A percentile compares a stretch with the other conserved stretches of the same genome.
Evolutionary conservation across 2,113 vertebrate species (phyloP).

Genomic region (Mus musculus): DNA sequence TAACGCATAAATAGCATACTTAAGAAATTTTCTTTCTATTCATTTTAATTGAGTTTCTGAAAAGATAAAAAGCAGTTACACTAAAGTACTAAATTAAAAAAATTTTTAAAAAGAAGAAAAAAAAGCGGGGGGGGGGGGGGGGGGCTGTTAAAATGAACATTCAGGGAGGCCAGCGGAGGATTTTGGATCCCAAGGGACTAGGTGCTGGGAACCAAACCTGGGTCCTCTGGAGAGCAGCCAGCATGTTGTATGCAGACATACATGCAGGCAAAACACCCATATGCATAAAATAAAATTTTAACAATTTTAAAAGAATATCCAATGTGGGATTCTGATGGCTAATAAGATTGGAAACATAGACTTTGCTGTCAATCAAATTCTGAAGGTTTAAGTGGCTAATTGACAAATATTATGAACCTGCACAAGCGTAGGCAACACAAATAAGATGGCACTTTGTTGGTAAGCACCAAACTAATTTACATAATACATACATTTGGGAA

Average conservation of each 20-base stretch:
- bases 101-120: not conserved
- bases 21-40: conserved; percentile 78
- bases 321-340: conserved; percentile 56
- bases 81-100: conserved; percentile 38
- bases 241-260: not conserved
- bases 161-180: not conserved
- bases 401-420: conserved; percentile 56
- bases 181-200: not conserved
- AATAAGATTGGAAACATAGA: conserved; percentile 60
- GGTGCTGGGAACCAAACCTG: not conserved
- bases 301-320: not conserved
- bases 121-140: rapidly evolving
- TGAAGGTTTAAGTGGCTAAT: conserved; percentile 55
- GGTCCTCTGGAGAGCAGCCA: not conserved
- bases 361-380: conserved; percentile 70
- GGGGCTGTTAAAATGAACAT: conserved; percentile 44
- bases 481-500: conserved; percentile 79
- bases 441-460: conserved; percentile 57
- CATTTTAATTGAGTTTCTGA: conserved; percentile 50
- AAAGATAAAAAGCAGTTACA: conserved; percentile 73
- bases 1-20: conserved; percentile 75
- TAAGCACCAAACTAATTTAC: conserved; percentile 75
- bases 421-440: conserved; percentile 72
- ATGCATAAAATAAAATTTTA: not conserved
- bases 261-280: not conserved